A percentile compares a stretch with the other conserved stretches of the same genome.
These are phyloP conservation scores for Microctonus aethiopoides DNA, from an alignment of 2,888 invertebrate genomes.

Conservation along the genomic window DNA sequence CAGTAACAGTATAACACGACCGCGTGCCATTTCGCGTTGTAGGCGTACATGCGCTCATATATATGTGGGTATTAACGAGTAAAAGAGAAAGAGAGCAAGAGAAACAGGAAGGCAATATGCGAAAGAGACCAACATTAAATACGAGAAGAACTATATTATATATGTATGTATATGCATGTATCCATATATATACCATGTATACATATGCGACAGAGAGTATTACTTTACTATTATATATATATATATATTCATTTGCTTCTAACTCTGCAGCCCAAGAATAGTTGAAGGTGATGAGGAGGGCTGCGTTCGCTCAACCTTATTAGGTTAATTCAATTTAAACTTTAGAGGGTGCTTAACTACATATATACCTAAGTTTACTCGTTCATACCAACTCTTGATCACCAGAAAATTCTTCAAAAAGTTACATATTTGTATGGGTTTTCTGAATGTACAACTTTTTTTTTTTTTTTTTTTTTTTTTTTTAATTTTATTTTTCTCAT, in stretches of 20 bases:
- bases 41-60: neutral
- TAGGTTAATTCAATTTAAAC: constrained; percentile 58
- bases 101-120: neutral
- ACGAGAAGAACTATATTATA: neutral
- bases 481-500: too few species aligned
- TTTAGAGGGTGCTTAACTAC: constrained; percentile 39
- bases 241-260: neutral
- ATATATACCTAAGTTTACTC: constrained; percentile 34
- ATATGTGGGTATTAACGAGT: neutral
- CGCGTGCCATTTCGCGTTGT: neutral
- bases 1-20: too few species aligned
- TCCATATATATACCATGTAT: neutral
- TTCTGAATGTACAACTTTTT: constrained; percentile 20
- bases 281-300: neutral
- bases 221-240: neutral
- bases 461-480: constrained; percentile 18
- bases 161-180: too few species aligned
- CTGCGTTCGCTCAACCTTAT: constrained; percentile 39
- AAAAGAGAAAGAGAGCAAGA: neutral
- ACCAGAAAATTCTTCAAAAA: constrained; percentile 39
- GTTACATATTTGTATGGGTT: constrained; percentile 50
- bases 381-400: constrained; percentile 36
- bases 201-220: neutral
- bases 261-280: neutral
- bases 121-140: neutral